These are phyloP conservation scores for Platichthys flesus DNA, from an alignment of 2,113 vertebrate genomes.

Conservation along the genomic window DNA sequence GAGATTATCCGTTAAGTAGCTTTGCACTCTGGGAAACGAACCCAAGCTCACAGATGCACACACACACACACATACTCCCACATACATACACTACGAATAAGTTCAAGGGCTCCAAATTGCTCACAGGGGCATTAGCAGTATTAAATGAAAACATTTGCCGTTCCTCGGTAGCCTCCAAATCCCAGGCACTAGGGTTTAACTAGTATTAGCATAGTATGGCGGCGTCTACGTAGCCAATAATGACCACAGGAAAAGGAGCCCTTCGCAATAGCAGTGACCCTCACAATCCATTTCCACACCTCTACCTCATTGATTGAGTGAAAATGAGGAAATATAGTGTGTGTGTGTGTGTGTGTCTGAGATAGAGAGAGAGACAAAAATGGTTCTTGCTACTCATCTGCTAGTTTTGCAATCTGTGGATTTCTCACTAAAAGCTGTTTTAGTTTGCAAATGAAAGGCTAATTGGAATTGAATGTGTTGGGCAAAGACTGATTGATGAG, in stretches of 20 bases:
- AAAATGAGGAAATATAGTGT: conserved; percentile 39
- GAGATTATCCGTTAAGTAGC: conserved; percentile 56
- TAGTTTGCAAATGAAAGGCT: conserved; percentile 70
- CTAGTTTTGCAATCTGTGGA: conserved; percentile 54
- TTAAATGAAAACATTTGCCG: conserved; percentile 74
- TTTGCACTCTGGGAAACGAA: conserved; percentile 52
- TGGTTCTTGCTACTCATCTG: conserved; percentile 30
- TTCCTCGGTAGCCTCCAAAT: conserved; percentile 56
- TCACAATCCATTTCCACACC: conserved; percentile 55
- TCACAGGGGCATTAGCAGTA: conserved; percentile 69
- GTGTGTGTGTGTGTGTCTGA: conserved; percentile 12
- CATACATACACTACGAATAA: conserved; percentile 34
- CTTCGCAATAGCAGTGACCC: conserved; percentile 49
- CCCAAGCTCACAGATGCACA: conserved; percentile 30
- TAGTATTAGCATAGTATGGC: conserved; percentile 66
- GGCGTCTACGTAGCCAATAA: conserved; percentile 66
- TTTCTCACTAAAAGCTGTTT: conserved; percentile 64
- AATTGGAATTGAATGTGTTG: conserved; percentile 71
- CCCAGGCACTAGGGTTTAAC: conserved; percentile 68
- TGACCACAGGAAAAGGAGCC: conserved; percentile 60
- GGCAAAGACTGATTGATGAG: conserved; percentile 69
- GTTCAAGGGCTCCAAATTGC: conserved; percentile 70
- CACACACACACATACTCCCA: conserved; percentile 29
- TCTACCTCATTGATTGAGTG: conserved; percentile 56
- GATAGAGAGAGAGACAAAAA: conserved; percentile 30